Evolutionary conservation across 2,797 vertebrate genomes (phyloP), one percentile per base, ranked within the genome.

Genomic region (Pangasius krempfi): DNA sequence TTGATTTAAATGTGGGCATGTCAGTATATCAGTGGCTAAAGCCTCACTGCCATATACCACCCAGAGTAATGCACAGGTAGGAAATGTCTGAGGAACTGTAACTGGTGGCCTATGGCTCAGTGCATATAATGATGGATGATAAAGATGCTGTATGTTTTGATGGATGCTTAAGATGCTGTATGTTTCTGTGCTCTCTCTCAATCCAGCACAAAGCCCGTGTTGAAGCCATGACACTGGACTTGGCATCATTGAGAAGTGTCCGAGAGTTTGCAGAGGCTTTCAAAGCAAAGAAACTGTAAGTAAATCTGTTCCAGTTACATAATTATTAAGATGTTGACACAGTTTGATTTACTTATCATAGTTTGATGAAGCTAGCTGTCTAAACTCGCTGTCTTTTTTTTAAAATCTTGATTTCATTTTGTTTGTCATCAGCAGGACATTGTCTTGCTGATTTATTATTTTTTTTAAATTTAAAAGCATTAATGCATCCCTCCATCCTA

Each of bases 251-350:
- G 90, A 96, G 94, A 91, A 99, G 98, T 7, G 96, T 99, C 93
- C 95, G 96, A 90, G 96, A 95, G 92, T 99, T 99, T 92, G 96
- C 97, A 13, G 97, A 98, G 89, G 95, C 96, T 47, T 99, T 98
- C 95, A 98, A 97, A 94, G 97, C 97, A 93, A 99, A 96, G 94
- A 97, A 98, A 89, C 85, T 98, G 99, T 99, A 94, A 99, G 98
- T 99, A 90, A 78, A 83, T 33, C n/a, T 44, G 12, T 70, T 13
- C 13, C 2, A 1, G 6, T 44, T 22, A 50, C 13, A n/a, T 13
- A 47, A 58, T 10, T 22, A 6, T 40, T 2, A 40, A 40, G 25
- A 3, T 37, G 3, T 1, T 14, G 56, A 44, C 18, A 27, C 13
- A 0, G 14, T 64, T n/a, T 14, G 27, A 22, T 78, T 66, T 40